phyloP scores from a whole-genome alignment of 2,888 invertebrate species.

The Kryphioiulus occultus region DNA sequence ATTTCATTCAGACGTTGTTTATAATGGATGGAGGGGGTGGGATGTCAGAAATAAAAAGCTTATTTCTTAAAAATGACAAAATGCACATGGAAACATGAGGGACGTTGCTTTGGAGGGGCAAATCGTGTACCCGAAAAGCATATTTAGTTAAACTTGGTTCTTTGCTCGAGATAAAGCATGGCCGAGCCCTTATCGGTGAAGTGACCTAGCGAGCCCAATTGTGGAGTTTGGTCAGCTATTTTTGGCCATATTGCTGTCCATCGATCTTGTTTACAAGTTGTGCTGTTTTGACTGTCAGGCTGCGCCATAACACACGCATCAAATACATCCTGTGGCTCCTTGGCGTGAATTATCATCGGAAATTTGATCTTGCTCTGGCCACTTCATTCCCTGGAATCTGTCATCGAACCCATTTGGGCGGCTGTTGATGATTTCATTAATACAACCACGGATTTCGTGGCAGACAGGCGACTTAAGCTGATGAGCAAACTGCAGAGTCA shows the following conservation, averaged over 20 bases:
- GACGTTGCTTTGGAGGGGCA: too few species aligned
- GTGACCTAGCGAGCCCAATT: background rate
- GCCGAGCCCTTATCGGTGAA: background rate
- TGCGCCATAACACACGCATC: background rate
- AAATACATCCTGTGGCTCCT: background rate
- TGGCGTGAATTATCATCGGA: slow-evolving; percentile 2
- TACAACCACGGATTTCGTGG: background rate
- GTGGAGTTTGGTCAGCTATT: background rate
- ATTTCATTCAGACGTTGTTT: too few species aligned
- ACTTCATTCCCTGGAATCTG: background rate
- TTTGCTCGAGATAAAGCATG: background rate
- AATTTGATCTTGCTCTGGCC: background rate
- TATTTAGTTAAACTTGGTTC: background rate
- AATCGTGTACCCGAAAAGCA: too few species aligned
- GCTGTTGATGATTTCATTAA: slow-evolving; percentile 5
- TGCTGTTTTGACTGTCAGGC: background rate
- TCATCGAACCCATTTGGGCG: background rate
- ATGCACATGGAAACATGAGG: too few species aligned
- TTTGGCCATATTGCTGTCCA: background rate
- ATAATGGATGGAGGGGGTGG: too few species aligned
- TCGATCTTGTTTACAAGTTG: background rate
- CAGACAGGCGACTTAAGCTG: background rate
- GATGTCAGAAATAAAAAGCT: too few species aligned
- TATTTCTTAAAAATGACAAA: too few species aligned
- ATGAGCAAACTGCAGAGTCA: background rate